A percentile compares a stretch with the other conserved stretches of the same genome.
phyloP scores from a whole-genome alignment of 2,113 vertebrate genomes.

The Psettodes erumei region DNA sequence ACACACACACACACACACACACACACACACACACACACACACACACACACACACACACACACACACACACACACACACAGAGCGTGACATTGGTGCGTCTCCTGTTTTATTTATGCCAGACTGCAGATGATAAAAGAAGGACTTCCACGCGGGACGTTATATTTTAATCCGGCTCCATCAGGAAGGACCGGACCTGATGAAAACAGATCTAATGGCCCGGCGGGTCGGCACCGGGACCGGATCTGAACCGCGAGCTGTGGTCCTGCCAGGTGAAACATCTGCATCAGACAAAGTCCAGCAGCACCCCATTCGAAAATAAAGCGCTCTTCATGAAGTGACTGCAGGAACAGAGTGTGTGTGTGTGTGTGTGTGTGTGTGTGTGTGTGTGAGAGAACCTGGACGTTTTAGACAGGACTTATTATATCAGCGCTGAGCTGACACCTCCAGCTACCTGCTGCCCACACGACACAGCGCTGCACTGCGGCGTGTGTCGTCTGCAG shows the following conservation, averaged over 20 bases:
- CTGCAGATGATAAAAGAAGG: background rate
- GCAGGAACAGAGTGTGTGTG: too few relatives aligned
- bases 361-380: background rate
- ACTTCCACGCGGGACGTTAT: background rate
- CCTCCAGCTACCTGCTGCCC: background rate
- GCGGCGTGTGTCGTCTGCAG: background rate
- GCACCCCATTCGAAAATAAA: too few relatives aligned
- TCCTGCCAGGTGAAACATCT: too few relatives aligned
- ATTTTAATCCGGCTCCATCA: conserved; percentile 1
- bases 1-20: background rate
- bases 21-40: background rate
- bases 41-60: background rate
- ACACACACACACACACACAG: conserved; percentile 1
- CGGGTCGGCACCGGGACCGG: background rate
- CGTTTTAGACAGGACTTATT: background rate
- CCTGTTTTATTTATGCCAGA: conserved; percentile 24
- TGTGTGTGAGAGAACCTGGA: background rate
- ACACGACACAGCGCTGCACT: background rate
- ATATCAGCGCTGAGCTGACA: background rate
- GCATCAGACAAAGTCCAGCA: too few relatives aligned
- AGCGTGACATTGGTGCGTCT: background rate
- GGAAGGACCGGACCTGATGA: background rate
- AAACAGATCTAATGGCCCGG: background rate
- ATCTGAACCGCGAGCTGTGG: too few relatives aligned
- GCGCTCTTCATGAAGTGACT: too few relatives aligned